Percentiles rank a stretch among this genome's conserved stretches.
These are phyloP conservation scores for Telenomus remus DNA, from an alignment of 1,140 invertebrate genomes.

Conservation along the genomic window DNA sequence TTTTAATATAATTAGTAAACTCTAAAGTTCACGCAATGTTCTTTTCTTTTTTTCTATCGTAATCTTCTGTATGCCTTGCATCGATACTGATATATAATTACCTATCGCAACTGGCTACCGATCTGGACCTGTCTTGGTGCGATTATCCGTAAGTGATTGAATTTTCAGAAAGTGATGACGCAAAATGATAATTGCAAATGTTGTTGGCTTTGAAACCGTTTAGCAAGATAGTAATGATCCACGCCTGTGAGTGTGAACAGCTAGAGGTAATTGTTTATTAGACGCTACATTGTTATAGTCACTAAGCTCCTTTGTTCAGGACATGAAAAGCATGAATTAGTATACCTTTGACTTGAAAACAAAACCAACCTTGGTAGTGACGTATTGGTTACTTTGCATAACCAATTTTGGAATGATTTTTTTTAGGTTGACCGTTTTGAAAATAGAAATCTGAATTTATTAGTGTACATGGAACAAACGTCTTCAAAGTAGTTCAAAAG, in stretches of 20 bases:
- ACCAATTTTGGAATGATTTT: no score
- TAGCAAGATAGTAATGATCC: conserved; percentile 42
- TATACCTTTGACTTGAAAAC: conserved; percentile 12
- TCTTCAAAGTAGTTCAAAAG: no score
- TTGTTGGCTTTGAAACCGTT: conserved; percentile 40
- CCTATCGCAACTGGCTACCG: conserved; percentile 51
- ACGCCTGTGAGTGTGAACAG: conserved; percentile 43
- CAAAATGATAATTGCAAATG: conserved; percentile 44
- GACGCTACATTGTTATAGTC: conserved; percentile 31
- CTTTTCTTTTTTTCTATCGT: conserved; percentile 42
- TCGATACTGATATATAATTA: conserved; percentile 53
- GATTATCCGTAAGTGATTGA: conserved; percentile 61
- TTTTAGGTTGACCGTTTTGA: no score
- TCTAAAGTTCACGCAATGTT: conserved; percentile 40
- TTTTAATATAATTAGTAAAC: no score
- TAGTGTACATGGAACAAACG: no score
- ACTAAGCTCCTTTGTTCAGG: conserved; percentile 19
- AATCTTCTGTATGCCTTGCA: conserved; percentile 46
- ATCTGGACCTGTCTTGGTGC: conserved; percentile 54
- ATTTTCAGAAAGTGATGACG: conserved; percentile 34
- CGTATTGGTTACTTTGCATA: conserved; percentile 1
- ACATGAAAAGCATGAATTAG: conserved; percentile 20
- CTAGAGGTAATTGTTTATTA: conserved; percentile 48
- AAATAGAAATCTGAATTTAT: no score
- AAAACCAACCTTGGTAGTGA: conserved; percentile 18